These are phyloP conservation scores for Galeopterus variegatus DNA, from an alignment of 2,113 vertebrate species.

Conservation along the genomic window DNA sequence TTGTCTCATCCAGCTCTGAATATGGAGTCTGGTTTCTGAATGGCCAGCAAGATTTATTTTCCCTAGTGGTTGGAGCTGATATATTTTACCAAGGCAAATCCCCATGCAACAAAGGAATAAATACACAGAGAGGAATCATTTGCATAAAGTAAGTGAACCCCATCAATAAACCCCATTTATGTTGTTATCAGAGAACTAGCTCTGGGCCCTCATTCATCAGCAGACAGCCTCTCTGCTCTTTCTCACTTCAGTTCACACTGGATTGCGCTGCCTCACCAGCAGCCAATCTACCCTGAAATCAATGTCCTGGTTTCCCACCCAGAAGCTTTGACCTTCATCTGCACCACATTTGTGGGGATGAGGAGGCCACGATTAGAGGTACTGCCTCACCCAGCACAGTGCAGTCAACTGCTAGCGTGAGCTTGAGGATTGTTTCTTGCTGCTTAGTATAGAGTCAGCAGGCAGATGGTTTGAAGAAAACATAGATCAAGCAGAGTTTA, in stretches of 20 bases:
- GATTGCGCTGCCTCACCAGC: neutral
- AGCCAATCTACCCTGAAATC: neutral
- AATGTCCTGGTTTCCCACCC: neutral
- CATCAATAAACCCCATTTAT: conserved; percentile 47
- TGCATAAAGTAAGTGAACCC: conserved; percentile 59
- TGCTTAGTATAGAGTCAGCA: neutral
- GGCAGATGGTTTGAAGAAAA: conserved; percentile 6
- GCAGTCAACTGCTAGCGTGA: rapidly evolving
- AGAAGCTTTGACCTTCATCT: neutral
- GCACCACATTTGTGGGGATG: neutral
- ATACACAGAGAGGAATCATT: conserved; percentile 28
- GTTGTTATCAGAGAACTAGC: conserved; percentile 53
- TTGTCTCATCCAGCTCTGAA: conserved; percentile 29
- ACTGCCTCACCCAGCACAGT: neutral
- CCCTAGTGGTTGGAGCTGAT: conserved; percentile 31
- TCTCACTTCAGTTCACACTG: conserved; percentile 16
- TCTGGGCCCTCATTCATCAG: neutral
- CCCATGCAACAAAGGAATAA: conserved; percentile 54
- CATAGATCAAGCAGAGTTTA: neutral
- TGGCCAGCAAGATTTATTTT: conserved; percentile 73
- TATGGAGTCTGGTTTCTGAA: conserved; percentile 70
- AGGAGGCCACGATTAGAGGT: neutral
- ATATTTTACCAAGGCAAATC: conserved; percentile 54
- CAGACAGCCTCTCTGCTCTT: neutral
- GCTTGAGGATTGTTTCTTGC: neutral